Conservation (phyloP, 1,140 invertebrate species). For the Solenopsis fugax region DNA sequence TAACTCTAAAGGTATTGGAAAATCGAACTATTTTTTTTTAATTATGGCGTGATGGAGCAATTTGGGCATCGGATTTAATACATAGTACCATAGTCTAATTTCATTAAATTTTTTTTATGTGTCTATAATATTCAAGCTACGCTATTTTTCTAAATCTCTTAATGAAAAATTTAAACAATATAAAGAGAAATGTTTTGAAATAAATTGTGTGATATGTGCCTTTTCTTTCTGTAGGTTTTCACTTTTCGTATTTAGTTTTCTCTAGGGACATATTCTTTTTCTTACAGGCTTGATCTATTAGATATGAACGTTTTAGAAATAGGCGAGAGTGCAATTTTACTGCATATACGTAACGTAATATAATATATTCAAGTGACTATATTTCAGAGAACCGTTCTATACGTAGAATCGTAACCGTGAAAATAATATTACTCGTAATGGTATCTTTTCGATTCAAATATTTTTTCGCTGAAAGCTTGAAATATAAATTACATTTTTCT, state of each 20-base stretch:
- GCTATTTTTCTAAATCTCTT: background rate
- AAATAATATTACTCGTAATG: background rate
- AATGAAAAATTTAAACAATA: background rate
- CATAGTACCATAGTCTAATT: no score
- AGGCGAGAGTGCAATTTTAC: background rate
- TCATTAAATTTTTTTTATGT: no score
- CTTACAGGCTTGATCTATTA: background rate
- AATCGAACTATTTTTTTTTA: no score
- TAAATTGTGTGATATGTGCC: background rate
- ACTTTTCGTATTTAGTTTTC: background rate
- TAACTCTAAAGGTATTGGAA: no score
- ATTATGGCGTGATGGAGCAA: no score
- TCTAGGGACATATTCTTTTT: background rate
- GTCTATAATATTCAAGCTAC: background rate
- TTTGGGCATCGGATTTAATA: no score
- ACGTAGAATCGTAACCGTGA: background rate
- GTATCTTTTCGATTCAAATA: background rate
- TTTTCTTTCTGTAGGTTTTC: background rate
- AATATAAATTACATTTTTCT: constrained; percentile 1
- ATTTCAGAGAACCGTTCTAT: background rate
- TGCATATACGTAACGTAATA: background rate
- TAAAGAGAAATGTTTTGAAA: background rate
- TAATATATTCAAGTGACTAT: background rate
- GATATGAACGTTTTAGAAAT: background rate
- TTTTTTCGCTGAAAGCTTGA: background rate